A percentile compares a stretch with the other conserved stretches of the same genome.
Conservation (phyloP, 23 tunicate genomes). For the Ascidia mentula region DNA sequence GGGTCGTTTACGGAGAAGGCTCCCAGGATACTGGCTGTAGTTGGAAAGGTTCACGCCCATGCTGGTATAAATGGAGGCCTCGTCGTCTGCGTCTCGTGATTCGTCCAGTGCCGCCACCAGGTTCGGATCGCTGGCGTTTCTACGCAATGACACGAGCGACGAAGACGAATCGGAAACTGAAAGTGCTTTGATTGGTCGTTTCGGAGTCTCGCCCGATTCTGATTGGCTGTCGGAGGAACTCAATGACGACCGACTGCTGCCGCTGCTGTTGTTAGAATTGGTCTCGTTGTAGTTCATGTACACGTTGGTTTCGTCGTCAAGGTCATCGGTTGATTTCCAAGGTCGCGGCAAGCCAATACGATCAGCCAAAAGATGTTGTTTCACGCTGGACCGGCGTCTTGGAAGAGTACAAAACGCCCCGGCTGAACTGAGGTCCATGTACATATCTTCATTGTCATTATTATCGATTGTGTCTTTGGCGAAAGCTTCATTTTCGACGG, state of each 20-base stretch:
- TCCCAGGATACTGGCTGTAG: neutral
- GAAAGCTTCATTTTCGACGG: neutral
- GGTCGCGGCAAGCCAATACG: constrained; percentile 20
- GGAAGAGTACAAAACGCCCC: constrained; percentile 37
- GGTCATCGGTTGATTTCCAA: constrained; percentile 48
- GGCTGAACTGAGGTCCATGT: constrained; percentile 25
- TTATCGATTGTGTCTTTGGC: neutral
- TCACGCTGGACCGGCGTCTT: constrained; percentile 43
- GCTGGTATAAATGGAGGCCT: constrained; percentile 20
- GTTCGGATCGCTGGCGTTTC: constrained; percentile 22
- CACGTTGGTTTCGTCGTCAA: constrained; percentile 27
- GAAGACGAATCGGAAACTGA: neutral
- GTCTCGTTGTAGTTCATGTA: constrained; percentile 8
- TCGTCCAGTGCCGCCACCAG: neutral
- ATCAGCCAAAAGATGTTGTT: neutral
- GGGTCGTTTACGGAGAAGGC: neutral
- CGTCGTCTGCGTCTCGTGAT: neutral
- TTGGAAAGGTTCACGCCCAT: constrained; percentile 39
- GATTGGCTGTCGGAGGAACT: neutral
- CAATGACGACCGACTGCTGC: neutral
- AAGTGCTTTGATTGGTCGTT: neutral
- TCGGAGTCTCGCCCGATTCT: neutral
- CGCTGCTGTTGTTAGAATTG: neutral
- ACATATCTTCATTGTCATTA: constrained; percentile 25
- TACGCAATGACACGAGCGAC: neutral